A percentile compares a stretch with the other conserved stretches of the same genome.
Conservation (phyloP, 2,888 invertebrate genomes). For the Osmoderma eremita region DNA sequence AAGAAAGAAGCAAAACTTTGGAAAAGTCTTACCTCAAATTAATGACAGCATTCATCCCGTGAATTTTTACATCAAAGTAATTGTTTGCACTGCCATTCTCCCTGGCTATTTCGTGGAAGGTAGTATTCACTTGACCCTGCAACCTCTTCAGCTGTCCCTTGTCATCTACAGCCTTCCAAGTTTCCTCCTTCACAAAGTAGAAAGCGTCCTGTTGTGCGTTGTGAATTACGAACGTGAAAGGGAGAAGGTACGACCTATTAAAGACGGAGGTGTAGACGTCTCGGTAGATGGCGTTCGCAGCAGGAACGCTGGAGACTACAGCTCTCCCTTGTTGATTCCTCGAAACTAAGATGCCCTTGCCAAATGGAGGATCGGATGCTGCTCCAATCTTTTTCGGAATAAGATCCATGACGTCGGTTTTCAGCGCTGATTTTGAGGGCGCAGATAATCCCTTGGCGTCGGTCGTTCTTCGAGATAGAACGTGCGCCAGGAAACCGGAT, state of each 20-base stretch:
- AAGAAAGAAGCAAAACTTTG: too few relatives aligned
- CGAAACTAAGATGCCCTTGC: constrained; percentile 86
- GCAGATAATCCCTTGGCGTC: constrained; percentile 80
- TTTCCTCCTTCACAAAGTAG: constrained; percentile 92
- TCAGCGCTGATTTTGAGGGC: constrained; percentile 82
- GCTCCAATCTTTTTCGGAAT: constrained; percentile 81
- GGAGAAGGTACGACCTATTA: constrained; percentile 86
- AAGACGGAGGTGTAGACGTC: constrained; percentile 94
- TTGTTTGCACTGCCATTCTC: constrained; percentile 78
- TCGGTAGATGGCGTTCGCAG: constrained; percentile 88
- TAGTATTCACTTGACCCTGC: constrained; percentile 90
- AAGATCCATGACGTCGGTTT: constrained; percentile 80
- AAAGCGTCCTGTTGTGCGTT: constrained; percentile 91
- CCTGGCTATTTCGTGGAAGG: constrained; percentile 83
- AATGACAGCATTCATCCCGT: constrained; percentile 88
- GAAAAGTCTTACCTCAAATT: constrained; percentile 77
- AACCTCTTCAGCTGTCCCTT: constrained; percentile 88
- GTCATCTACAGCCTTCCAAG: constrained; percentile 90
- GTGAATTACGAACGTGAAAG: constrained; percentile 88
- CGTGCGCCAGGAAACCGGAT: constrained; percentile 85
- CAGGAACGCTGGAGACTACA: constrained; percentile 86
- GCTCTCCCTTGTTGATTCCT: constrained; percentile 82
- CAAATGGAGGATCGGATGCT: constrained; percentile 89
- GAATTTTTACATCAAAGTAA: constrained; percentile 89
- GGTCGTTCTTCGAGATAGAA: constrained; percentile 81